Evolutionary conservation across 2,113 vertebrate species (phyloP).

Genomic region (Paradoxurus hermaphroditus): DNA sequence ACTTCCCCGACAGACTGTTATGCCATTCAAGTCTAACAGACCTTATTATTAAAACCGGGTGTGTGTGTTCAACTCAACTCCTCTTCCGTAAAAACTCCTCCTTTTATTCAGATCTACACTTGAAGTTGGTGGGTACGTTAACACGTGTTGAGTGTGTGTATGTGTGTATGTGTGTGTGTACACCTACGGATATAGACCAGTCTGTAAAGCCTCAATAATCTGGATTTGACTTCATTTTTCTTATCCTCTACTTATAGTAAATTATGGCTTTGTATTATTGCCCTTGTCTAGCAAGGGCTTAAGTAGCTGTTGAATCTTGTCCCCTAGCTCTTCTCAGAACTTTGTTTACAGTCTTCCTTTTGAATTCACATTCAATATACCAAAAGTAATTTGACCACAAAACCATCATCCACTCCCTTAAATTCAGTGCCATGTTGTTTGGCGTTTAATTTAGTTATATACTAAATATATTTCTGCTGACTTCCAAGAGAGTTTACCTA

Average conservation of each 20-base stretch:
- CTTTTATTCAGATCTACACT: neutral
- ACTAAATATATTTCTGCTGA: neutral
- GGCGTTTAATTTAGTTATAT: neutral
- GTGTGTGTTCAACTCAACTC: neutral
- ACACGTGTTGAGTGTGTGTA: neutral
- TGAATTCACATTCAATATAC: slow-evolving; percentile 22
- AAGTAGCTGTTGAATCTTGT: neutral
- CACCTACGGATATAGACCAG: neutral
- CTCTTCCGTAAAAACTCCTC: neutral
- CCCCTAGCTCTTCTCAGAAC: neutral
- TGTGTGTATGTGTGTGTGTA: neutral
- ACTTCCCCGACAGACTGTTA: neutral
- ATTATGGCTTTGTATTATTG: neutral
- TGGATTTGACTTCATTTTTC: neutral
- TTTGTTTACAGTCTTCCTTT: slow-evolving; percentile 31
- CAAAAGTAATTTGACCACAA: slow-evolving; percentile 22
- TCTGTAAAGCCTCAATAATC: neutral
- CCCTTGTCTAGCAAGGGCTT: neutral
- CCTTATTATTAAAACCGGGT: neutral
- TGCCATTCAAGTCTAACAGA: neutral
- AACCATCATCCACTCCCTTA: slow-evolving; percentile 7
- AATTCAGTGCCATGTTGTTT: slow-evolving; percentile 30
- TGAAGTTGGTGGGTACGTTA: neutral
- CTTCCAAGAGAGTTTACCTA: neutral
- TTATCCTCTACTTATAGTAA: neutral